Evolutionary conservation across 1,140 invertebrate genomes (phyloP).

Genomic region (Drosophila pandora): DNA sequence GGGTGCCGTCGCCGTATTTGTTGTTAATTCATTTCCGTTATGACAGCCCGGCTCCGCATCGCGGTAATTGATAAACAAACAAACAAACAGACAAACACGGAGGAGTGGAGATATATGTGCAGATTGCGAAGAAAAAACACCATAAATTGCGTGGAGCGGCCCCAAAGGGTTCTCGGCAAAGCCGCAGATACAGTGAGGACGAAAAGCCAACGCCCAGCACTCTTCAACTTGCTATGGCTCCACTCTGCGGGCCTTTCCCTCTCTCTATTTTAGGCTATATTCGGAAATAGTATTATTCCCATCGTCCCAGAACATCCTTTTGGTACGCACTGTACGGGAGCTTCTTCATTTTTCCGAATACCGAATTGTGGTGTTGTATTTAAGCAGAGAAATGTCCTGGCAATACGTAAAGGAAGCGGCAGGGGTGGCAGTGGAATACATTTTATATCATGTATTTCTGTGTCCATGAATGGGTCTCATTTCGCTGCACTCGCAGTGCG

Average conservation of each 20-base stretch:
- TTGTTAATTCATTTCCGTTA: constrained; percentile 79
- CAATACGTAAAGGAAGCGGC: constrained; percentile 15
- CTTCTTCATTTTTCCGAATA: constrained; percentile 21
- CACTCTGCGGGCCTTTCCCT: too few relatives aligned
- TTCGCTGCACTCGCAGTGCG: constrained; percentile 45
- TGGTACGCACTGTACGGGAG: constrained; percentile 33
- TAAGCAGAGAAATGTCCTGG: constrained; percentile 43
- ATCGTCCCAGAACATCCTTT: not conserved
- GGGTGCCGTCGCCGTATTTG: constrained; percentile 54
- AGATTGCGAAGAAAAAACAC: constrained; percentile 47
- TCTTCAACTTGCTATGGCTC: not conserved
- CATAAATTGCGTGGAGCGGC: constrained; percentile 39
- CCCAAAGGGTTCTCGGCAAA: constrained; percentile 26
- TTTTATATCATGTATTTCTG: constrained; percentile 75
- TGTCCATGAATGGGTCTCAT: constrained; percentile 61
- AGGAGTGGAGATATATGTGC: constrained; percentile 20
- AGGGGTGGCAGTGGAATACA: constrained; percentile 37
- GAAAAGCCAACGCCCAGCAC: not conserved
- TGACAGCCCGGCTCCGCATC: constrained; percentile 59
- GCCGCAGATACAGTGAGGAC: constrained; percentile 30
- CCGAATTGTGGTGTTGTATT: constrained; percentile 68
- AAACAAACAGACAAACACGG: constrained; percentile 35
- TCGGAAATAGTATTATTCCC: not conserved
- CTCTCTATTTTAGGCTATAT: too few relatives aligned
- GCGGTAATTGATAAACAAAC: constrained; percentile 76